phyloP scores from a whole-genome alignment of 1,140 invertebrate genomes.

The Melipona quadrifasciata region DNA sequence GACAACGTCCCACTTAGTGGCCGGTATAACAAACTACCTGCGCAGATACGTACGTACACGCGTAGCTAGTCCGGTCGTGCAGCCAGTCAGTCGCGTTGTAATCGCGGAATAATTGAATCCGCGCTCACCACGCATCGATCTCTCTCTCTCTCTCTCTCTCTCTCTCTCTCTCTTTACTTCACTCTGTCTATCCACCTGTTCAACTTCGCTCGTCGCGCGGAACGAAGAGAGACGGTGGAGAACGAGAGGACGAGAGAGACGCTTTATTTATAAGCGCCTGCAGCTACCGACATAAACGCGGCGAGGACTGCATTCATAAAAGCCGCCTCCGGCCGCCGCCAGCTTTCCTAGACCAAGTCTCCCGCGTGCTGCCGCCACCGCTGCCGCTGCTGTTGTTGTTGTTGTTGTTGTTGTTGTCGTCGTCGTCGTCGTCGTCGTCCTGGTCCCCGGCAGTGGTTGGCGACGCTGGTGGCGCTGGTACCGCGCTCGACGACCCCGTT shows the following conservation, averaged over 20 bases:
- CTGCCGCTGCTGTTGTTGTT: neutral
- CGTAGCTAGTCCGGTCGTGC: conserved; percentile 34
- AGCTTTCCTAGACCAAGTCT: conserved; percentile 66
- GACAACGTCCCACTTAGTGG: conserved; percentile 54
- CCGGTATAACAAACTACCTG: conserved; percentile 59
- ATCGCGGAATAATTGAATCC: conserved; percentile 80
- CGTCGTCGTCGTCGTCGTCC: neutral
- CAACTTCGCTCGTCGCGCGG: neutral
- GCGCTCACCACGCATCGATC: conserved; percentile 55
- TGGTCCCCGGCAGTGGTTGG: conserved; percentile 25
- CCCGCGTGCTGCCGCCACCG: conserved; percentile 49
- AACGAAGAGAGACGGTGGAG: neutral
- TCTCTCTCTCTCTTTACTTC: neutral
- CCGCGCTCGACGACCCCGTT: conserved; percentile 73
- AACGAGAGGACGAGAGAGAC: too few relatives aligned
- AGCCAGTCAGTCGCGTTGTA: conserved; percentile 68
- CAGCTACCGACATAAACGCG: conserved; percentile 77
- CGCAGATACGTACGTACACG: conserved; percentile 43
- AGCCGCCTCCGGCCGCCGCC: conserved; percentile 56
- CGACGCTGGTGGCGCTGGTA: conserved; percentile 55
- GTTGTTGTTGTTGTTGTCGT: too few relatives aligned
- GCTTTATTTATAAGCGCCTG: conserved; percentile 79
- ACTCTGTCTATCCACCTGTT: conserved; percentile 41
- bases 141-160: conserved; percentile 1
- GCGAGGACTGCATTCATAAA: conserved; percentile 79